These are phyloP conservation scores for Crax fasciolata DNA, from an alignment of 2,797 vertebrate species.

Conservation along the genomic window DNA sequence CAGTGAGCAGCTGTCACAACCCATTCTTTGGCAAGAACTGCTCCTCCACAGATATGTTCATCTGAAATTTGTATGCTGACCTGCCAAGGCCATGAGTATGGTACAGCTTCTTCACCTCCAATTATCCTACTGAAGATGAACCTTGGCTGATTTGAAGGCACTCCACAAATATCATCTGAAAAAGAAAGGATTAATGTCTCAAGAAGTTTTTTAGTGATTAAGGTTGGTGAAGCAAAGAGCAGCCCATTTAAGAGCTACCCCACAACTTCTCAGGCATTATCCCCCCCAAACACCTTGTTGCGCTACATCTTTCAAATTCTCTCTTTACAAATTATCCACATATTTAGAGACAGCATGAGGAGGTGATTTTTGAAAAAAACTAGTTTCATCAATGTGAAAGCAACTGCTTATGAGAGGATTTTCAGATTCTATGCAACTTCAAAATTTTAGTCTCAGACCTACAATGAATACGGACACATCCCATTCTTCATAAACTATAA, in stretches of 20 bases:
- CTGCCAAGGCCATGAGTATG: slow-evolving; percentile 76
- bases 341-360: not conserved
- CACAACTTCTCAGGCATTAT: not conserved
- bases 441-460: not conserved
- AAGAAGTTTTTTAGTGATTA: not conserved
- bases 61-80: slow-evolving; percentile 71
- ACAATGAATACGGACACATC: not conserved
- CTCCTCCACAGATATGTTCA: slow-evolving; percentile 66
- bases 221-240: not conserved
- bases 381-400: not conserved
- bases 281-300: not conserved
- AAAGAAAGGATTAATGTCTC: not conserved
- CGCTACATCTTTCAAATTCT: not conserved
- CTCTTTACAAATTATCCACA: not conserved
- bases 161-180: slow-evolving; percentile 49
- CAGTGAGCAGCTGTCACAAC: slow-evolving; percentile 71
- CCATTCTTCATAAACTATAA: not conserved
- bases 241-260: not conserved
- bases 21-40: slow-evolving; percentile 59
- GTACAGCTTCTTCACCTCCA: slow-evolving; percentile 71
- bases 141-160: slow-evolving; percentile 27
- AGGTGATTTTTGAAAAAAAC: not conserved
- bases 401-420: not conserved
- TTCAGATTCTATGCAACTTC: not conserved
- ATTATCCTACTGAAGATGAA: slow-evolving; percentile 67